These are phyloP conservation scores for Protaetia brevitarsis DNA, from an alignment of 1,140 invertebrate species.

Conservation along the genomic window DNA sequence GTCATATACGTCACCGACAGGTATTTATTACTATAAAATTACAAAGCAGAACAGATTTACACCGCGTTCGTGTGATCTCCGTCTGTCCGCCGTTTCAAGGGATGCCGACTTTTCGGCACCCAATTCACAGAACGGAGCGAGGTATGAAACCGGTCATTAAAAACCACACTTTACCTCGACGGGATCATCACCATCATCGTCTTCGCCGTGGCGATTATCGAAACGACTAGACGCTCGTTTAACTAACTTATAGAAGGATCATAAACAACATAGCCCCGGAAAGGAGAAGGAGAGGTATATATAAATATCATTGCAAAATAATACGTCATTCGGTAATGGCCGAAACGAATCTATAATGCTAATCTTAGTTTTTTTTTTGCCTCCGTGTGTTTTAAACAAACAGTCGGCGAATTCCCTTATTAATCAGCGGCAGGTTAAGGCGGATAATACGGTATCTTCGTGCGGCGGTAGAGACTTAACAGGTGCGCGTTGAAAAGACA, in stretches of 20 bases:
- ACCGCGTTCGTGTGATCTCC: background rate
- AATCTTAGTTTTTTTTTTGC: conserved; percentile 25
- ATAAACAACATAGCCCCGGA: too few species aligned
- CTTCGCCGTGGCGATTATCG: background rate
- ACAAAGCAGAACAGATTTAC: background rate
- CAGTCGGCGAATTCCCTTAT: conserved; percentile 31
- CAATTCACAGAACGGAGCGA: background rate
- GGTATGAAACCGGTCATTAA: conserved; percentile 6
- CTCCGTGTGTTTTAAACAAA: conserved; percentile 29
- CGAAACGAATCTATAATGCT: conserved; percentile 33
- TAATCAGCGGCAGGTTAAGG: conserved; percentile 26
- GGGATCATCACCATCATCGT: background rate
- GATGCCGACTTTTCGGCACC: conserved; percentile 6
- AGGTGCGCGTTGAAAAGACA: conserved; percentile 11
- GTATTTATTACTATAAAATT: background rate
- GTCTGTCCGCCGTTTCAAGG: background rate
- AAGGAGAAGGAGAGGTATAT: background rate
- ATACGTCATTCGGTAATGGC: conserved; percentile 27
- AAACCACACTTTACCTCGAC: conserved; percentile 8
- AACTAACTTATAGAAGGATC: conserved; percentile 4
- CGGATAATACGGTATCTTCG: background rate
- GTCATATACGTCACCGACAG: background rate
- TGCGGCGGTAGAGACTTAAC: background rate
- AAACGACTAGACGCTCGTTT: background rate
- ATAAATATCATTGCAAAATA: background rate